Base-by-base conservation (phyloP, 2,113 vertebrate genomes). In the Naja naja region DNA sequence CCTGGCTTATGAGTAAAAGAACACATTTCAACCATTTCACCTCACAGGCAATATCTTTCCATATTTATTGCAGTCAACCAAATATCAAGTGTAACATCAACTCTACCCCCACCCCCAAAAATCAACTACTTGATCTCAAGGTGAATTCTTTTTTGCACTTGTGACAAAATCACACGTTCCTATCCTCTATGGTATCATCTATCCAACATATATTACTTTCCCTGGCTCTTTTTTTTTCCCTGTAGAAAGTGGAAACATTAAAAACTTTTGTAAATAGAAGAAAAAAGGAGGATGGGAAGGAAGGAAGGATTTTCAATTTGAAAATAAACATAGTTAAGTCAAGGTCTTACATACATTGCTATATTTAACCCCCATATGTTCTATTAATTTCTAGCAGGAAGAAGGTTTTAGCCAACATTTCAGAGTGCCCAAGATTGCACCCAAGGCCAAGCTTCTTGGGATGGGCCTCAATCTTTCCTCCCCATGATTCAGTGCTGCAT, bases 21-120 rank as follows among this genome's bases (percentile, higher is more conserved):
- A 92, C 94, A 53, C 64, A 94, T 89, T 55, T 93, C 95, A 96
- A 12, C 93, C 88, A 88, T 94, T 92, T 92, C 74, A 43, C 55
- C 74, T 94, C 92, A 64, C 0, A 53, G 91, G 90, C 88, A 93
- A 87, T 94, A 93, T 90, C 85, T 90, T 93, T 64, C 81, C 93
- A 93, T 89, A 87, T 39, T 91, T 89, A 89, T 53, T 74, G 64
- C 74, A 91, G 56, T 69, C 85, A 93, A 53, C 69, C 20, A 86
- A 43, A 20, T 60, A 53, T 85, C 56, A 88, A 3, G 86, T 54
- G 91, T 6, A 1, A 94, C 12, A 87, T 91, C 30, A 88, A 0
- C 0, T 92, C n/a, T 91, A 34, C n/a, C 10, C 64, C 47, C 47
- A 0, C 47, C 47, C 7, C 47, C 47, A 92, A 88, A 11, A 1